Base-by-base conservation (phyloP, 2,113 vertebrate genomes). In the Jacana jacana region DNA sequence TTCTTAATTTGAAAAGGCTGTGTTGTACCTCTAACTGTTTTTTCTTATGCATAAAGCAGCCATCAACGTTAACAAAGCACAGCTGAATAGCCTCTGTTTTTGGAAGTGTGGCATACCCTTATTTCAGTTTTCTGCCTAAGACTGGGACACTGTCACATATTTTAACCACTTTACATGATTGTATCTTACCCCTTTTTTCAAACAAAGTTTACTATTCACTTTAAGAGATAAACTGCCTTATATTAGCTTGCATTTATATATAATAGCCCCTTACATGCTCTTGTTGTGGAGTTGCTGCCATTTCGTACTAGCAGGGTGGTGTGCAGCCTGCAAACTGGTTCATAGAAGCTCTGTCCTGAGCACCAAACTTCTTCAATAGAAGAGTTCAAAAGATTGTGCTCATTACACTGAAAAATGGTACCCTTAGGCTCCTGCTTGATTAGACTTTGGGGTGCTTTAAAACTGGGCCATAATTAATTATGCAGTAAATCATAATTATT, bases 371-470 rank as follows among this genome's bases (percentile, higher is more conserved):
- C 22, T 68, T 80, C 60, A 70, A 4, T 4, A 30, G 46, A 77
- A 57, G 12, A 86, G 72, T 86, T 94, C 60, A 84, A 86, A 93
- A 70, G 44, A 71, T 27, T 70, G 37, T 86, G 60, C 39, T 93
- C 28, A 17, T 90, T 83, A 39, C 75, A 51, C 52, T 79, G n/a
- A 70, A 72, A 94, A 79, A 68, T 37, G 33, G 19, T 63, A 80
- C 63, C 90, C 55, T 61, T 60, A 75, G 90, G 85, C 54, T 88
- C 3, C 68, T 86, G n/a, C 40, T 77, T 78, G 55, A 86, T 88
- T 51, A 85, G n/a, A 94, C 35, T 80, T 77, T 48, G 44, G 69
- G 39, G 44, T 81, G 54, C 89, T 89, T 96, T 87, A 70, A 96
- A 93, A 86, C 66, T 73, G 68, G 63, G 58, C 44, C 57, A n/a